A percentile compares a stretch with the other conserved stretches of the same genome.
Conservation (phyloP, 2,888 invertebrate genomes). For the Pasiphila rectangulata region DNA sequence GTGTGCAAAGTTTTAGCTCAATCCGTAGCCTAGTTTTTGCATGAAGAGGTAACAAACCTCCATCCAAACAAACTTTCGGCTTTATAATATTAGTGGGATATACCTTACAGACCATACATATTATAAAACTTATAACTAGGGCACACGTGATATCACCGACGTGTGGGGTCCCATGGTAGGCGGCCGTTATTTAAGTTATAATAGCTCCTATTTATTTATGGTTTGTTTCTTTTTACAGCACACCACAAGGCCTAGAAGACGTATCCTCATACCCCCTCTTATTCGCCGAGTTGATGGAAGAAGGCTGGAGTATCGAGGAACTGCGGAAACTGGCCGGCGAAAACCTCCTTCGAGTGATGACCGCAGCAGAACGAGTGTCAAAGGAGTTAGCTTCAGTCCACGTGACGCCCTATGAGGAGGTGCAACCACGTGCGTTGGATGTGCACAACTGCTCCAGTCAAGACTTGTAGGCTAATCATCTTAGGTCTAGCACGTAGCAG, state of each 20-base stretch:
- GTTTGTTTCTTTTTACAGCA: constrained; percentile 69
- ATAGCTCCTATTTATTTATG: not conserved
- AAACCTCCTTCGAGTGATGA: constrained; percentile 87
- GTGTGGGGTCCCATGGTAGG: too few species aligned
- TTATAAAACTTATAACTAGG: too few species aligned
- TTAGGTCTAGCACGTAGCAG: not conserved
- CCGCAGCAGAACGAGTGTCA: constrained; percentile 86
- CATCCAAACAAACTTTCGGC: too few species aligned
- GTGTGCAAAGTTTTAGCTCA: too few species aligned
- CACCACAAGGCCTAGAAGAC: constrained; percentile 90
- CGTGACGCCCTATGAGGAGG: constrained; percentile 87
- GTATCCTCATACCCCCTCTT: constrained; percentile 89
- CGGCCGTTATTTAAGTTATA: too few species aligned
- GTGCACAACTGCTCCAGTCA: constrained; percentile 84
- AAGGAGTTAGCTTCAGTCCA: constrained; percentile 86
- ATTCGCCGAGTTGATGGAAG: constrained; percentile 88
- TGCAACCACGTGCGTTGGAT: constrained; percentile 80
- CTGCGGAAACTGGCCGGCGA: constrained; percentile 88
- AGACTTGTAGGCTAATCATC: constrained; percentile 61
- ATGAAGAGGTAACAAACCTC: too few species aligned
- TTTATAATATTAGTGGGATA: too few species aligned
- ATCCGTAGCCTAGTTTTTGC: too few species aligned
- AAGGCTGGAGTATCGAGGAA: constrained; percentile 90
- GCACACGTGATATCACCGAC: too few species aligned
- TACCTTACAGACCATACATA: too few species aligned